A percentile compares a stretch with the other conserved stretches of the same genome.
Conservation (phyloP, 2,113 vertebrate species). For the Drymodes brunneopygia region DNA sequence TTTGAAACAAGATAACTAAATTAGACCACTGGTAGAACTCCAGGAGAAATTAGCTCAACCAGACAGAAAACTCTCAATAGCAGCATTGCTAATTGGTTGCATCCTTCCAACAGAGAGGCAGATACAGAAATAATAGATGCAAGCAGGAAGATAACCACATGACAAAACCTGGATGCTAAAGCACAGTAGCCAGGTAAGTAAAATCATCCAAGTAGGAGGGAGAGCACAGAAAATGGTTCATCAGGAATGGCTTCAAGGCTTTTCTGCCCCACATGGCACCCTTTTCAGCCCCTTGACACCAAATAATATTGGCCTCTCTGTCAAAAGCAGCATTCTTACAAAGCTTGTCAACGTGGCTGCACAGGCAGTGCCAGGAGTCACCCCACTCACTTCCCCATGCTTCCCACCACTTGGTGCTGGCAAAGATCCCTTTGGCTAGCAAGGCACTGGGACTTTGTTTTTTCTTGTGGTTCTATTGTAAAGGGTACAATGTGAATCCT, state of each 20-base stretch:
- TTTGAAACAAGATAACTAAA: constrained; percentile 2
- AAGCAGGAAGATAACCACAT: background rate
- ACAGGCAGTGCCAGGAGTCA: background rate
- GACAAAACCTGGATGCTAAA: constrained; percentile 12
- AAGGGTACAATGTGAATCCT: constrained; percentile 3
- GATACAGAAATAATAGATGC: background rate
- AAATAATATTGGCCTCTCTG: background rate
- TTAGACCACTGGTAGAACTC: background rate
- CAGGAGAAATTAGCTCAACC: background rate
- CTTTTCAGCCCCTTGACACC: constrained; percentile 43
- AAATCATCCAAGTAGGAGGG: background rate
- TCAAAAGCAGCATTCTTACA: constrained; percentile 9
- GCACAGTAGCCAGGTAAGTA: constrained; percentile 6
- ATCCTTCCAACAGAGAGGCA: background rate
- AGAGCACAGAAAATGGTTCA: constrained; percentile 7
- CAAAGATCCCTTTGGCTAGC: constrained; percentile 32
- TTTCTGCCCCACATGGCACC: constrained; percentile 16
- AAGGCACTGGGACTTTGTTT: constrained; percentile 23
- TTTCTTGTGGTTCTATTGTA: constrained; percentile 46
- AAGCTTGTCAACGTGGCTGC: background rate
- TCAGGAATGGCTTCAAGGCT: constrained; percentile 25
- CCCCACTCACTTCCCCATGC: background rate
- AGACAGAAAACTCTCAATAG: background rate
- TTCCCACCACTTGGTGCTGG: constrained; percentile 39
- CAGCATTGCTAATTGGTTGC: background rate